Base-by-base conservation (phyloP, 2,797 vertebrate species). In the Dendrocincla tyrannina region DNA sequence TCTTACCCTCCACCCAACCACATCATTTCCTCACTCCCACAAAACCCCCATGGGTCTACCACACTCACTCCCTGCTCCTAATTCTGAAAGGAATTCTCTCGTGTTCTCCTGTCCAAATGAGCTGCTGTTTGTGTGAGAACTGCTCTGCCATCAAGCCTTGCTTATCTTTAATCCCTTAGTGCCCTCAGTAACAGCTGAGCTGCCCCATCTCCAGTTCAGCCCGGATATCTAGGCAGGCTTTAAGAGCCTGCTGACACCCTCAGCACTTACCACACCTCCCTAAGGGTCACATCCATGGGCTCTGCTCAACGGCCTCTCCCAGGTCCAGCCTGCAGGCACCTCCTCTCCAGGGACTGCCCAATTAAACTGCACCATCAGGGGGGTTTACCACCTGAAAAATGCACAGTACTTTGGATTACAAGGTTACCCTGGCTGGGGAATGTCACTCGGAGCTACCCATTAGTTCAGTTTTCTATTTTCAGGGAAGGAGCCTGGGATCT, bases 251-350 rank as follows among this genome's bases (percentile, higher is more conserved):
- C 17, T 50, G 52, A 41, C 30, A 64, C 30, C 27, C 59, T 87
- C 70, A 67, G 47, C 83, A 72, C 68, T 39, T 32, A 58, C 63
- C 39, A 28, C 53, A n/a, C 47, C 42, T 37, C 27, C 33, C 42
- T 3, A 46, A 56, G 73, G 64, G 47, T 13, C 4, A 0, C 16
- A 70, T 15, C 56, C 42, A 7, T 2, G 10, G 5, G 9, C 41
- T 52, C 23, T 24, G 27, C 20, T 32, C 56, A 58, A 49, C 22
- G 11, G 24, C 23, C 19, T 63, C 39, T 32, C 37, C 30, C 47
- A 50, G 66, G 44, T 25, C 32, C 17, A 68, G 79, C 47, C 59
- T 63, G 37, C 12, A 37, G 58, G 37, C 28, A 39, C 52, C 68
- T 56, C 30, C 55, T 74, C 62, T 49, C 59, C 39, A 44, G 33